Conservation (phyloP, 2,888 invertebrate genomes). For the Brenthis daphne region DNA sequence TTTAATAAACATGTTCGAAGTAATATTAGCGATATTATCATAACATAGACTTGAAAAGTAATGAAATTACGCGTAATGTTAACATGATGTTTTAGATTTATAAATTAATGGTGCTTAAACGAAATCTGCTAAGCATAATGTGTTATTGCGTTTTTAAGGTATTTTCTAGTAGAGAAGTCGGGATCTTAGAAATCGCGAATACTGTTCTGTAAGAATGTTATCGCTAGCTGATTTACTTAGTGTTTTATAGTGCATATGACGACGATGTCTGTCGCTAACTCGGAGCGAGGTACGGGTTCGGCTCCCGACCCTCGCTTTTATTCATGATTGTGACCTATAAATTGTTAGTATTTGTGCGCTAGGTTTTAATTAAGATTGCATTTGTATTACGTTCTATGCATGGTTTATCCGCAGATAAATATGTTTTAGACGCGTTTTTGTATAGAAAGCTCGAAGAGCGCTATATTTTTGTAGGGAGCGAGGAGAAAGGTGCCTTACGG, state of each 20-base stretch:
- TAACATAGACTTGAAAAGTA: constrained; percentile 2
- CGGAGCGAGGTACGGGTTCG: constrained; percentile 12
- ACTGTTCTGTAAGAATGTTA: too few relatives aligned
- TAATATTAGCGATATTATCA: not conserved
- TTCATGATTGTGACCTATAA: constrained; percentile 51
- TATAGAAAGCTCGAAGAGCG: constrained; percentile 43
- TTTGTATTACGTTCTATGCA: constrained; percentile 61
- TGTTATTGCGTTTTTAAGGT: constrained; percentile 8
- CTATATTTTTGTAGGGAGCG: constrained; percentile 49
- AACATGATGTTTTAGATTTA: not conserved
- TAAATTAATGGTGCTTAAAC: constrained; percentile 14
- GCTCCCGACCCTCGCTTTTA: constrained; percentile 1
- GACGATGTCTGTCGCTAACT: constrained; percentile 29
- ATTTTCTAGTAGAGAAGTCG: constrained; percentile 10
- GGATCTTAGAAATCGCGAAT: constrained; percentile 1
- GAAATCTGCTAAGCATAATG: constrained; percentile 36
- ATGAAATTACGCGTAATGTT: not conserved
- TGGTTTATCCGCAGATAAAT: constrained; percentile 77
- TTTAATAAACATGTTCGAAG: not conserved
- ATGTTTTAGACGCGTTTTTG: constrained; percentile 62
- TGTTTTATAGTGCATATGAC: not conserved
- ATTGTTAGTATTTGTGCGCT: constrained; percentile 67
- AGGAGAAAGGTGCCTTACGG: constrained; percentile 65
- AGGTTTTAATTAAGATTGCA: constrained; percentile 56
- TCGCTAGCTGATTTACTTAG: too few relatives aligned